Evolutionary conservation across 2,113 vertebrate species (phyloP), one percentile per base, ranked within the genome.

Genomic region (Drymodes brunneopygia): DNA sequence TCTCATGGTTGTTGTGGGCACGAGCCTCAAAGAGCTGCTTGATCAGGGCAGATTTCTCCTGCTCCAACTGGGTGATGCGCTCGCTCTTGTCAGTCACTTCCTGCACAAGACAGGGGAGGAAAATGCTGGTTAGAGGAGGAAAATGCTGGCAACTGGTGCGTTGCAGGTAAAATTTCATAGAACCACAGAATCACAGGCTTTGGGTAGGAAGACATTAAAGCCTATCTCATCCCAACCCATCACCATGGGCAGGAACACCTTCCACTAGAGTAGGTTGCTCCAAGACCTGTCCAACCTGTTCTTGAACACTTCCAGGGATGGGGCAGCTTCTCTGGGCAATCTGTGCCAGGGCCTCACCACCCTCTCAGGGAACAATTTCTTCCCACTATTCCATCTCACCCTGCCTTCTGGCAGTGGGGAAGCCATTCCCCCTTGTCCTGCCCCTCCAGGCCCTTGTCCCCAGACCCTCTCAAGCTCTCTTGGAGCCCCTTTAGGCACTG

Each of bases 21-120:
- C 98, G 98, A 19, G 99, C 99, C 94, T 99, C 99, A 3, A 99
- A 99, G 36, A 99, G 98, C 97, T 99, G 99, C 92, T 99, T 99
- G 96, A 99, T 99, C 66, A 99, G 97, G 3, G 99, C 98, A 0
- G 98, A 99, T 78, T 99, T 99, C 98, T 99, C 99, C 94, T 99
- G 99, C 96, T 99, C 99, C 98, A 99, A 87, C 98, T 99, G 99
- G 8, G 99, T 98, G 97, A 99, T 99, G 17, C 98, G 98, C 50
- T 99, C 98, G 0, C 99, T 99, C 97, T 98, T 99, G 47, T 98
- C 97, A 0, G 98, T 99, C 97, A 99, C 99, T 97, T 99, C 99
- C 99, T 99, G 94, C 12, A 18, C 0, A 3, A 67, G 45, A 60
- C 0, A 81, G 45, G 20, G 38, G 19, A 71, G 21, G 25, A 31